Conservation (phyloP, 2,797 vertebrate genomes). For the Fistularia commersonii region DNA sequence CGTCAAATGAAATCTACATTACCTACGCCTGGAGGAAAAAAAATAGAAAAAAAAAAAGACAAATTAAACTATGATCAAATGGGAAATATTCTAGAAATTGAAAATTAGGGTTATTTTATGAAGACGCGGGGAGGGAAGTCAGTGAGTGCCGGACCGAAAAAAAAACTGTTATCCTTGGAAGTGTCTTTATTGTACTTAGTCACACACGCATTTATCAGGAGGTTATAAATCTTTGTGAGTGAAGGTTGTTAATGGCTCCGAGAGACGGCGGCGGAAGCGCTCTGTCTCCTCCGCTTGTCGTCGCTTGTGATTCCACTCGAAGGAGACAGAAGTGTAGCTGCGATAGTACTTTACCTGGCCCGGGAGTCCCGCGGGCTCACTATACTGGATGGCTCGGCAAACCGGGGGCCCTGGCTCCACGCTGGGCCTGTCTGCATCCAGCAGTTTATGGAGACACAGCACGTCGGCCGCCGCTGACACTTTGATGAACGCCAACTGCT, state of each 20-base stretch:
- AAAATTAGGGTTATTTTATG: constrained; percentile 9
- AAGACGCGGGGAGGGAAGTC: constrained; percentile 14
- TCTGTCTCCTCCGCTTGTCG: constrained; percentile 45
- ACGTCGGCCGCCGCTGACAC: constrained; percentile 67
- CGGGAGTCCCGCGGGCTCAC: constrained; percentile 61
- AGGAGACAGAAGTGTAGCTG: constrained; percentile 59
- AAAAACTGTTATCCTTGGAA: constrained; percentile 70
- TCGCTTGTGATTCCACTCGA: constrained; percentile 46
- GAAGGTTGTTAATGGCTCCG: constrained; percentile 66
- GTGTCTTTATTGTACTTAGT: constrained; percentile 71
- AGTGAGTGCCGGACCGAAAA: constrained; percentile 37
- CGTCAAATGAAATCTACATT: too few species aligned
- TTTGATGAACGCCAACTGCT: constrained; percentile 49
- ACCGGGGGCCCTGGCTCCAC: constrained; percentile 48
- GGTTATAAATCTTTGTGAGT: constrained; percentile 67
- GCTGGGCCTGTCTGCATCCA: constrained; percentile 68
- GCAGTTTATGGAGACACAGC: constrained; percentile 68
- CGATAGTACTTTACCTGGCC: constrained; percentile 71
- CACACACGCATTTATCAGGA: constrained; percentile 66
- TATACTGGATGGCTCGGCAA: constrained; percentile 54
- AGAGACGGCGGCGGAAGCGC: constrained; percentile 63
- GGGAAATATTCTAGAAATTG: too few species aligned
- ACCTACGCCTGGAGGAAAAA: too few species aligned
- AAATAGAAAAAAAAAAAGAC: too few species aligned
- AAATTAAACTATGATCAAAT: too few species aligned